Base-by-base conservation (phyloP, 2,797 vertebrate genomes). In the Fistularia tabacaria region DNA sequence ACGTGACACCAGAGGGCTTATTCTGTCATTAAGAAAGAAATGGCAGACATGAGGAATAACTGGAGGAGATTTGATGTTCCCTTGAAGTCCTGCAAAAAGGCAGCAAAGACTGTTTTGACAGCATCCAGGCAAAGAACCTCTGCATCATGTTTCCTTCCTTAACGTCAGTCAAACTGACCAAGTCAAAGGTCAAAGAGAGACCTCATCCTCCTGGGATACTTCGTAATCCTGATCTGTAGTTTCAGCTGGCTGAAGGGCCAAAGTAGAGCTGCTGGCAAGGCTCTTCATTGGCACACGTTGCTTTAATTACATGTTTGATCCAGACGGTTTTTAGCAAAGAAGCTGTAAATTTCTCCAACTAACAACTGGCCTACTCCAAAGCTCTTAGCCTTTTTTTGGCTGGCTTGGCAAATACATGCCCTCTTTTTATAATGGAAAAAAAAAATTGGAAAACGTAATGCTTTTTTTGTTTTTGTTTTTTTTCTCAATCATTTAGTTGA, bases 101-200 rank as follows among this genome's bases (percentile, higher is more conserved):
- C 69, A 82, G 85, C 74, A 84, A 74, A 64, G 60, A 25, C 45
- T 71, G 71, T 82, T 87, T 80, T 67, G 42, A 74, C 57, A 79
- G 74, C n/a, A 6, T 62, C 64, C 10, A 3, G 38, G 64, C 59
- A 49, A 67, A 77, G 62, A 58, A 43, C 43, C 47, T 49, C 46
- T 48, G 76, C 72, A 63, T 81, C 72, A 41, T 57, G 65, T 85
- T 83, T 82, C 82, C 59, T 63, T 64, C 40, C 40, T 6, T 46
- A 5, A 51, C 74, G 87, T 84, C 83, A 85, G 54, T 87, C 86
- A 87, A 76, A 88, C 62, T 87, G 86, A 86, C 85, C 90, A 89
- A 51, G 84, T 84, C 85, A 87, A 74, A 83, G 85, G 85, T 78
- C 71, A 66, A 3, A 60, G 39, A 38, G 45, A 38, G 49, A 41